A percentile compares a stretch with the other conserved stretches of the same genome.
phyloP scores from a whole-genome alignment of 2,113 vertebrate genomes.

The Sturnira hondurensis region DNA sequence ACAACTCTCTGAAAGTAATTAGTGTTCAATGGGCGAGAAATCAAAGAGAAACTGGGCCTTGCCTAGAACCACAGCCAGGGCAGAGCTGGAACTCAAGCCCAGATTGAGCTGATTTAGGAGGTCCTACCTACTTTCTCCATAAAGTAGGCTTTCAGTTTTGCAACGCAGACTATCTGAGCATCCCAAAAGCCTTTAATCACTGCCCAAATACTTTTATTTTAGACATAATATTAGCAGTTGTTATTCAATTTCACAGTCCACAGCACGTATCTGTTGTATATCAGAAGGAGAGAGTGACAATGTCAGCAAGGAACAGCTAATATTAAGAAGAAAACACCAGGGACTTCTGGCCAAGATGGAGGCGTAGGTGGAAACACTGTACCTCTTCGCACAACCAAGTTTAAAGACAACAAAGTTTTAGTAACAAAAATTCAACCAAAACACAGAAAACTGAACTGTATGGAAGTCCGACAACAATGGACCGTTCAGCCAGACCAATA shows the following conservation, averaged over 20 bases:
- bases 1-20: not conserved
- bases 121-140: not conserved
- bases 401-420: no score
- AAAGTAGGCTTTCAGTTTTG: not conserved
- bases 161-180: not conserved
- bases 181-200: not conserved
- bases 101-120: not conserved
- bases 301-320: not conserved
- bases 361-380: no score
- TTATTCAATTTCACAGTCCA: not conserved
- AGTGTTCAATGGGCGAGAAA: not conserved
- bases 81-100: not conserved
- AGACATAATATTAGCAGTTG: not conserved
- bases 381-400: no score
- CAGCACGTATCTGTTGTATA: not conserved
- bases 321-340: not conserved
- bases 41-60: not conserved
- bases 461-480: no score
- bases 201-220: not conserved
- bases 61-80: not conserved
- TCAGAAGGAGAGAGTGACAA: not conserved
- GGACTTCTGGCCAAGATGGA: no score
- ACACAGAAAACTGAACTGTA: no score
- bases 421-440: no score
- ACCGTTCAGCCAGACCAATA: no score